Conservation (phyloP, 2,888 invertebrate species). For the Chrysolina oricalcia region DNA sequence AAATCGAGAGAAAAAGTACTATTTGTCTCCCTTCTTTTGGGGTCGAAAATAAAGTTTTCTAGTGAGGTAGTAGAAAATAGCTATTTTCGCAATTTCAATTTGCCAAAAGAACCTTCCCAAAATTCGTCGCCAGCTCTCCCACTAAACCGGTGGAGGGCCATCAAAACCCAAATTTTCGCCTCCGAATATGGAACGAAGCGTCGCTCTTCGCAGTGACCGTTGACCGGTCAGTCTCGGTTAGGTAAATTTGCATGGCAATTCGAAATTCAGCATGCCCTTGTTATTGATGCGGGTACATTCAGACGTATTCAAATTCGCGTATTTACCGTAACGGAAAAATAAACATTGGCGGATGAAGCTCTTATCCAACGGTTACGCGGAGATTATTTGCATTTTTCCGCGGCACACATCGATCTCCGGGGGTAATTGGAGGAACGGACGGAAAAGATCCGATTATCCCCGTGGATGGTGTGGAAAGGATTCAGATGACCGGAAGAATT, state of each 20-base stretch:
- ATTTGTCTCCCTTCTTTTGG: too few species aligned
- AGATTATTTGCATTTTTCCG: background rate
- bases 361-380: background rate
- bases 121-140: too few species aligned
- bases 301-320: background rate
- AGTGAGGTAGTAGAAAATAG: too few species aligned
- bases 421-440: background rate
- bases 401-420: background rate
- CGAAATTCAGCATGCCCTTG: background rate
- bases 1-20: too few species aligned
- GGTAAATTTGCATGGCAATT: background rate
- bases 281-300: background rate
- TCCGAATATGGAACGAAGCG: background rate
- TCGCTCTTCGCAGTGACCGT: background rate
- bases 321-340: background rate
- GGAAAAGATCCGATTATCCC: background rate
- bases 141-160: slow-evolving; percentile 9
- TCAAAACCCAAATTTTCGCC: slow-evolving; percentile 8
- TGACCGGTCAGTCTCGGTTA: slow-evolving; percentile 4
- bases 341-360: background rate
- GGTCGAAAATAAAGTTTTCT: too few species aligned
- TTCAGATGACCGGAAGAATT: too few species aligned
- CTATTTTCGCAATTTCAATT: too few species aligned
- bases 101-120: too few species aligned
- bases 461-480: background rate